Percentiles rank a stretch among this genome's conserved stretches.
phyloP scores from a whole-genome alignment of 64 coral and sea anemone species.

The Montipora efflorescens region DNA sequence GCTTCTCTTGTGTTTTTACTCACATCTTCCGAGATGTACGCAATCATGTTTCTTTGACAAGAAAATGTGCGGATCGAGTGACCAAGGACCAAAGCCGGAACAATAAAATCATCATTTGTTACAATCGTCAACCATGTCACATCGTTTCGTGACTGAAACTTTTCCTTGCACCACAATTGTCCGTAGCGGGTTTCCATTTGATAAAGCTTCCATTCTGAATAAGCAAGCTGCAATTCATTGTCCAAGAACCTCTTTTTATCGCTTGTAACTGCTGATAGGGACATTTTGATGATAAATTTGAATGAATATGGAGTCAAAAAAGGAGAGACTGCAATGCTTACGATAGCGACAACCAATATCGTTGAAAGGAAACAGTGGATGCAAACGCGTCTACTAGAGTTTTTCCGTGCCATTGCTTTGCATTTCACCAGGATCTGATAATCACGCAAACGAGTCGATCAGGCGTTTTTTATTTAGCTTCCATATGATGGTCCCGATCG shows the following conservation, averaged over 20 bases:
- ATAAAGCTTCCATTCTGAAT: constrained; percentile 62
- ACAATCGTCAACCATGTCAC: constrained; percentile 68
- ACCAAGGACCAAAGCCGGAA: constrained; percentile 56
- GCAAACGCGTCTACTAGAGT: not conserved
- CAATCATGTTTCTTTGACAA: constrained; percentile 77
- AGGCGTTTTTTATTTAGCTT: too few species aligned
- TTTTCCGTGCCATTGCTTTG: too few species aligned
- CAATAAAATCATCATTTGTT: constrained; percentile 53
- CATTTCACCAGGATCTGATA: too few species aligned
- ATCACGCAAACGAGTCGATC: too few species aligned
- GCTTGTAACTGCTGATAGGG: not conserved
- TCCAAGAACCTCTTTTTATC: constrained; percentile 35
- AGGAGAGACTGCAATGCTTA: constrained; percentile 13
- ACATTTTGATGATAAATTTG: constrained; percentile 13
- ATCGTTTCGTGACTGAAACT: not conserved
- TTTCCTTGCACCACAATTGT: constrained; percentile 60
- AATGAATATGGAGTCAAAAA: constrained; percentile 30
- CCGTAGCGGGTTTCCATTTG: constrained; percentile 56
- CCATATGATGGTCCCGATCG: too few species aligned
- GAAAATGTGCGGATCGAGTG: constrained; percentile 71
- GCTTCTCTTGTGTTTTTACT: constrained; percentile 1
- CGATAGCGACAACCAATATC: not conserved
- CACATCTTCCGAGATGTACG: constrained; percentile 45
- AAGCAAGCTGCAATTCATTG: constrained; percentile 40
- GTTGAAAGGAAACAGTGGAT: too few species aligned